Evolutionary conservation across 2,113 vertebrate species (phyloP), one percentile per base, ranked within the genome.

Genomic region (Charina bottae): DNA sequence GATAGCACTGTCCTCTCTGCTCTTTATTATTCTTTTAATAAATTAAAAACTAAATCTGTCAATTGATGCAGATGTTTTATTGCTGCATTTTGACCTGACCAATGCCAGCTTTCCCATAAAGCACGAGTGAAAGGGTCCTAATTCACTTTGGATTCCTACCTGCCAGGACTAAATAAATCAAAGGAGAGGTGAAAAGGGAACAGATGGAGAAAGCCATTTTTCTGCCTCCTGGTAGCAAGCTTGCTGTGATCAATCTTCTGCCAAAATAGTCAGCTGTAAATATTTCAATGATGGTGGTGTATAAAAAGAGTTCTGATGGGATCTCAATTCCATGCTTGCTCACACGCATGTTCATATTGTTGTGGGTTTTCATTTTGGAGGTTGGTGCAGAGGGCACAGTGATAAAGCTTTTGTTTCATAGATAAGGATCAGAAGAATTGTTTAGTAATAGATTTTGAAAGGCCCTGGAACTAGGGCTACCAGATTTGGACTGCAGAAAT

Each of bases 231-330:
- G 10, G 28, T 83, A 62, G 72, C 87, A 42, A 62, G 54, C 55
- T 84, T 83, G 55, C 87, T 54, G 42, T 11, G 33, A 60, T 17
- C 72, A 54, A 84, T 84, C 87, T n/a, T 83, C 28, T 84, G 87
- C 72, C 72, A 89, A 84, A 68, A 89, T 53, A 83, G 86, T 88
- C 86, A 92, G 86, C 91, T 89, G 87, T 54, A 84, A 89, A 92
- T 89, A 92, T 87, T 60, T 83, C 55, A 53, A 49, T 53, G 28
- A 59, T n/a, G 83, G 68, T 53, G 55, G 28, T 33, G 28, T 83
- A 60, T 88, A 83, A 92, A 88, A 92, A 88, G 68, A 28, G 13
- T 28, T 89, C 21, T 83, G 72, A 54, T 60, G 33, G 68, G 28
- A 89, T 54, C 26, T n/a, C 9, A 72, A 92, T 60, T 62, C 86